Conservation (phyloP, 1,140 invertebrate species). For the Drosophila ogumai region DNA sequence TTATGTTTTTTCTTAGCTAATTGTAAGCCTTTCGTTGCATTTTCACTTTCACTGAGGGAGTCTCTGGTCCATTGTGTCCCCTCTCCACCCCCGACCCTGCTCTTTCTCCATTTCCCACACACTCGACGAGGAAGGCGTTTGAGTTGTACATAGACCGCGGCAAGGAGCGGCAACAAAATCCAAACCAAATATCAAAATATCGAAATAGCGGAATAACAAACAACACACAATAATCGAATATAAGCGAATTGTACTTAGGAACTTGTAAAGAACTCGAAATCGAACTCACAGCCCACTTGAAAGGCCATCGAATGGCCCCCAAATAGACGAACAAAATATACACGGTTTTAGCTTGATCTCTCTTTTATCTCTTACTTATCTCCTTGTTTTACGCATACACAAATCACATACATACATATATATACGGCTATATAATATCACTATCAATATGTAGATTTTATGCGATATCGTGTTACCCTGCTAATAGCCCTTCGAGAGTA, state of each 20-base stretch:
- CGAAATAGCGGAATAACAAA: slow-evolving; percentile 4
- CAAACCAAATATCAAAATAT: slow-evolving; percentile 10
- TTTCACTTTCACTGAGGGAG: slow-evolving; percentile 12
- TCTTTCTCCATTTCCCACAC: slow-evolving; percentile 15
- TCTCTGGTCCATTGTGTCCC: neutral
- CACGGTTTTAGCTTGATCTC: slow-evolving; percentile 18
- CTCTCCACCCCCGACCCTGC: too few relatives aligned
- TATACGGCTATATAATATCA: slow-evolving; percentile 17
- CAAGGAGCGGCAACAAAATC: neutral
- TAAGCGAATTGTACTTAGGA: slow-evolving; percentile 46
- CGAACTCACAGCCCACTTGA: slow-evolving; percentile 5
- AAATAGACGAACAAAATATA: slow-evolving; percentile 3
- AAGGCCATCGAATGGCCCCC: slow-evolving; percentile 35
- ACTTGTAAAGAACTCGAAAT: slow-evolving; percentile 25
- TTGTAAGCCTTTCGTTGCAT: neutral
- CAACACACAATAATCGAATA: slow-evolving; percentile 22
- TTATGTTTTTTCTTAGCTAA: neutral
- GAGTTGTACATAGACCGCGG: slow-evolving; percentile 37
- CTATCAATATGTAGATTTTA: slow-evolving; percentile 29
- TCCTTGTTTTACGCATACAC: neutral
- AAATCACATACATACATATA: slow-evolving; percentile 2
- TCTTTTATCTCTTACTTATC: neutral
- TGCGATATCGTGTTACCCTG: neutral
- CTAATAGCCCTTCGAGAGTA: neutral
- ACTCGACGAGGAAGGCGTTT: slow-evolving; percentile 3